These are phyloP conservation scores for Diplazon laetatorius DNA, from an alignment of 2,888 invertebrate species.

Conservation along the genomic window DNA sequence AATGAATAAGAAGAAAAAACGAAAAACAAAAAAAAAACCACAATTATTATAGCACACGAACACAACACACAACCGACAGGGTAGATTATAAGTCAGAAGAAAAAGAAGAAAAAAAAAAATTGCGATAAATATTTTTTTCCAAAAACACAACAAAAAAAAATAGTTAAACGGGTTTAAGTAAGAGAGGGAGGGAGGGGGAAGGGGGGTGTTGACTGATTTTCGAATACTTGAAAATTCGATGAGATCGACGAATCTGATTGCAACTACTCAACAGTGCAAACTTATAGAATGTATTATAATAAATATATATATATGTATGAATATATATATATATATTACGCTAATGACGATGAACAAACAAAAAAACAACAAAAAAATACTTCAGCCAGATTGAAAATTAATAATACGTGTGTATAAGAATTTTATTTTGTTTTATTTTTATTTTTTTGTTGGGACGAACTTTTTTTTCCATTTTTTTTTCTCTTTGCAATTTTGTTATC, in stretches of 20 bases:
- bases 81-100: not conserved
- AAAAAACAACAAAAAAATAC: conserved; percentile 8
- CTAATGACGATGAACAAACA: not conserved
- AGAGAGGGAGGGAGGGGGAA: not conserved
- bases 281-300: conserved; percentile 15
- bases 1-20: not conserved
- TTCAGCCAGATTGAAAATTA: conserved; percentile 11
- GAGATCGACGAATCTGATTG: not conserved
- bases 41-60: not conserved
- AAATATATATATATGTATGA: too few species aligned
- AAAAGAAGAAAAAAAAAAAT: not conserved
- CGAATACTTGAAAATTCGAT: not conserved
- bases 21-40: not conserved
- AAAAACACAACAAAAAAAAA: conserved; percentile 6
- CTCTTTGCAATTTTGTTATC: conserved; percentile 27
- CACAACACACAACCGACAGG: conserved; percentile 11
- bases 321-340: not conserved
- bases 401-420: conserved; percentile 32
- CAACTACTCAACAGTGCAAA: not conserved
- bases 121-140: conserved; percentile 6
- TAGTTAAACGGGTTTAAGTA: not conserved
- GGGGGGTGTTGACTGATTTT: too few species aligned
- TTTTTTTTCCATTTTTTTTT: conserved; percentile 15
- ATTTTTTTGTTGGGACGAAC: conserved; percentile 31
- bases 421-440: conserved; percentile 1